Base-by-base conservation (phyloP, 1,140 invertebrate species). In the Camponotus vicinus region DNA sequence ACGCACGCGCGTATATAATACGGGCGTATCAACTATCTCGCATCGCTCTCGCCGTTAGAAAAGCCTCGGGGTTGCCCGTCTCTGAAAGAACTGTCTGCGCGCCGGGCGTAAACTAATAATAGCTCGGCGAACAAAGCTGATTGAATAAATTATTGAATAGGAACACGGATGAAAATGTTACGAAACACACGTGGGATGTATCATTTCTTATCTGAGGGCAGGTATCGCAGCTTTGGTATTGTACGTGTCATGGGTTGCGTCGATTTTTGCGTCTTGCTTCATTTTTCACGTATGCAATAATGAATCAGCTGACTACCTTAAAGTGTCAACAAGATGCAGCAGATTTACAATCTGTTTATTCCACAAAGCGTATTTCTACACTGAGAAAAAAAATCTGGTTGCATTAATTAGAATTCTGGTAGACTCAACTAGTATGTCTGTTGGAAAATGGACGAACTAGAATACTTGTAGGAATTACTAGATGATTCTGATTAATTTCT, bases 1-100 rank as follows among this genome's bases (percentile, higher is more conserved):
- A 89, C 79, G 32, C 57, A 32, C 69, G 40, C 32, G 64, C 32
- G 27, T 42, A 70, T 80, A 70, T 80, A 80, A 80, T 67, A 57
- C 57, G 49, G 40, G 52, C 37, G 40, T 71, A 73, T 61, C 55
- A 45, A 45, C 55, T 82, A 82, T 82, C 55, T 45, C 52, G 37
- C 21, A 57, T 57, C 66, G 64, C 21, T 59, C 67, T 73, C 27
- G 32, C 79, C 5, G 18, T 80, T 27, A 18, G 79, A 45, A 64
- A 57, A 45, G 40, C 21, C 21, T 40, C 11, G 52, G 40, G 52
- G 52, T 73, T 45, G 55, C 40, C 7, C 67, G 52, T 52, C 37
- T 15, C 18, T 52, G 52, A 61, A 75, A 45, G 32, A 37, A 73
- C 18, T 45, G 13, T 34, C 21, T 3, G 32, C 64, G 64, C 3